phyloP scores from a whole-genome alignment of 2,113 vertebrate species.

The Leiothrix lutea region DNA sequence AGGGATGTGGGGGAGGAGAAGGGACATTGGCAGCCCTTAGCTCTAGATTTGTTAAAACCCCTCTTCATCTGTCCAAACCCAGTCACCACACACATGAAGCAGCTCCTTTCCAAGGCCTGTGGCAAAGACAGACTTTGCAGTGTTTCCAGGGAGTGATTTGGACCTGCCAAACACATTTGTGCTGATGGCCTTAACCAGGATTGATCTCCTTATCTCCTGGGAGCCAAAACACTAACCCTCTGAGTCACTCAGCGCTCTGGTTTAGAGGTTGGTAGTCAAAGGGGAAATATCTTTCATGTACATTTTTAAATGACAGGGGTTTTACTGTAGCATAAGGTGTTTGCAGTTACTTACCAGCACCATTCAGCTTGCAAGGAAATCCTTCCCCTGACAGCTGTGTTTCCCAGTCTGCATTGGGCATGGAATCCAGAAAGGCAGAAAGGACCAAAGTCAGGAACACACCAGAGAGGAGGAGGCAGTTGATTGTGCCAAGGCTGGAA shows the following conservation, averaged over 20 bases:
- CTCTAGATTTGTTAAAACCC: background rate
- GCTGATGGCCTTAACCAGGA: conserved; percentile 34
- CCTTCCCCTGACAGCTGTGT: background rate
- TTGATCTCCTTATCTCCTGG: conserved; percentile 40
- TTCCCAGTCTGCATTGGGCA: background rate
- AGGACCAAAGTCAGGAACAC: background rate
- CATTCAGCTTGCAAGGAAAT: background rate
- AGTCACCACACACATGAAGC: background rate
- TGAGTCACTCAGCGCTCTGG: background rate
- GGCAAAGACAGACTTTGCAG: background rate
- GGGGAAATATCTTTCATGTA: background rate
- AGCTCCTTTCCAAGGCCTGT: background rate
- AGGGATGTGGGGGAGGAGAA: background rate
- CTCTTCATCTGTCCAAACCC: background rate
- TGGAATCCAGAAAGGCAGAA: background rate
- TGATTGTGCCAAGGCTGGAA: background rate
- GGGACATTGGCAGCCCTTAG: background rate
- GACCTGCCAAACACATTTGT: conserved; percentile 40
- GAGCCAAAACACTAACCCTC: background rate
- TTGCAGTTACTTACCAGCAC: conserved; percentile 21
- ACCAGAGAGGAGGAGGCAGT: background rate
- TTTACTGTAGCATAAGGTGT: background rate
- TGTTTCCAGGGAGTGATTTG: background rate
- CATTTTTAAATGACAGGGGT: background rate
- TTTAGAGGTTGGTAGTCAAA: background rate